Evolutionary conservation across 92 coral and sea anemone genomes (phyloP).

Genomic region (Paragorgia papillata): DNA sequence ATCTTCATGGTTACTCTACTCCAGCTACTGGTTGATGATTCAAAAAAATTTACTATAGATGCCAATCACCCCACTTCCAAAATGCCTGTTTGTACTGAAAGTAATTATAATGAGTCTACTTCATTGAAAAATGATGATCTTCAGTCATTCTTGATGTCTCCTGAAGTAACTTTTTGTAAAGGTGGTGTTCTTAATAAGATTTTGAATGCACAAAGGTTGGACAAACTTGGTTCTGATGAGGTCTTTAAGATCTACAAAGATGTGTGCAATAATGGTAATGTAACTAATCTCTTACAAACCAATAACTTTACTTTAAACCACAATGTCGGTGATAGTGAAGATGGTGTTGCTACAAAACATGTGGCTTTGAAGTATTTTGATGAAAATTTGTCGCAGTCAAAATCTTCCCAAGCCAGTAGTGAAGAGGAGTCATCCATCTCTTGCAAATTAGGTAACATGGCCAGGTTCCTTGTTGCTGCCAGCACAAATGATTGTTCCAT

Average conservation of each 20-base stretch:
- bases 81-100: constrained; percentile 9
- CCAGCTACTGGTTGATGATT: constrained; percentile 78
- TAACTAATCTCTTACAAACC: not conserved
- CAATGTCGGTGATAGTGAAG: not conserved
- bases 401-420: not conserved
- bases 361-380: not conserved
- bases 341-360: not conserved
- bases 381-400: not conserved
- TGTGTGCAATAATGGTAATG: not conserved
- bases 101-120: constrained; percentile 13
- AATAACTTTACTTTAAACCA: not conserved
- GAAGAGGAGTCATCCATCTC: constrained; percentile 32
- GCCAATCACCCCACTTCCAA: not conserved
- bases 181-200: constrained; percentile 78
- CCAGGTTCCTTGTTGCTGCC: constrained; percentile 75
- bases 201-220: constrained; percentile 71
- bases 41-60: constrained; percentile 27
- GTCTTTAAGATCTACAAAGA: constrained; percentile 58
- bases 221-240: constrained; percentile 76
- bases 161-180: constrained; percentile 50
- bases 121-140: not conserved
- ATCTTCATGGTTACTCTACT: constrained; percentile 64
- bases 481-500: constrained; percentile 93
- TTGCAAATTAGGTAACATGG: constrained; percentile 56
- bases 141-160: not conserved